Conservation (phyloP, 1,140 invertebrate genomes). For the Dendroctonus valens region DNA sequence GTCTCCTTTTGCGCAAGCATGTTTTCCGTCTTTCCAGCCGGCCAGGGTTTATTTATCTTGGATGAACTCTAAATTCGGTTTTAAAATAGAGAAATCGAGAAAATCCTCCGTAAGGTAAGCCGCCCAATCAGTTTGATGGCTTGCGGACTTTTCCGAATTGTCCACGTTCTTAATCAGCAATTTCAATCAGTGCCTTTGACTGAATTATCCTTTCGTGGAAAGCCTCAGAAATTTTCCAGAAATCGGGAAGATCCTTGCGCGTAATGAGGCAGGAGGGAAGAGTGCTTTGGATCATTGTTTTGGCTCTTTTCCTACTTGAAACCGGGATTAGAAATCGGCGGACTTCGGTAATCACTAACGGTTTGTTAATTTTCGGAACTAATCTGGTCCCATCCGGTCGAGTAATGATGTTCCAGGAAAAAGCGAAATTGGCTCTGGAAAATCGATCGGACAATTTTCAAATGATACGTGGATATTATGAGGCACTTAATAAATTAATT, state of each 20-base stretch:
- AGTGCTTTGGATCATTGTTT: too few species aligned
- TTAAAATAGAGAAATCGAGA: conserved; percentile 18
- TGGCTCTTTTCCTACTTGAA: conserved; percentile 8
- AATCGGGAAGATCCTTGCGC: too few species aligned
- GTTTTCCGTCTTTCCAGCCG: too few species aligned
- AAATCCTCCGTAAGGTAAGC: conserved; percentile 2
- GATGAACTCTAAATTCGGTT: conserved; percentile 23
- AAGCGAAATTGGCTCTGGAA: neutral
- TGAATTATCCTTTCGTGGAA: too few species aligned
- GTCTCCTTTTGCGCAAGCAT: too few species aligned
- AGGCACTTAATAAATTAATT: conserved; percentile 21
- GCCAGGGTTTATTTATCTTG: conserved; percentile 22
- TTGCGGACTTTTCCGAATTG: neutral
- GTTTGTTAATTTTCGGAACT: conserved; percentile 29
- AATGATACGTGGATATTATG: too few species aligned
- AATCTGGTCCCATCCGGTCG: conserved; percentile 3
- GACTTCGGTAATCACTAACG: conserved; percentile 23
- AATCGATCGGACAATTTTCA: neutral
- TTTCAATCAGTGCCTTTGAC: too few species aligned
- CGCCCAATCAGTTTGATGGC: conserved; percentile 18
- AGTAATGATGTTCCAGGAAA: neutral
- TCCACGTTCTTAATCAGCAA: too few species aligned
- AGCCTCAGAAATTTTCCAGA: too few species aligned
- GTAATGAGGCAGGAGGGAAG: too few species aligned
- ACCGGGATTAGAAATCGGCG: conserved; percentile 21